Evolutionary conservation across 2,888 invertebrate genomes (phyloP), one percentile per base, ranked within the genome.

Genomic region (Graphium colonna): DNA sequence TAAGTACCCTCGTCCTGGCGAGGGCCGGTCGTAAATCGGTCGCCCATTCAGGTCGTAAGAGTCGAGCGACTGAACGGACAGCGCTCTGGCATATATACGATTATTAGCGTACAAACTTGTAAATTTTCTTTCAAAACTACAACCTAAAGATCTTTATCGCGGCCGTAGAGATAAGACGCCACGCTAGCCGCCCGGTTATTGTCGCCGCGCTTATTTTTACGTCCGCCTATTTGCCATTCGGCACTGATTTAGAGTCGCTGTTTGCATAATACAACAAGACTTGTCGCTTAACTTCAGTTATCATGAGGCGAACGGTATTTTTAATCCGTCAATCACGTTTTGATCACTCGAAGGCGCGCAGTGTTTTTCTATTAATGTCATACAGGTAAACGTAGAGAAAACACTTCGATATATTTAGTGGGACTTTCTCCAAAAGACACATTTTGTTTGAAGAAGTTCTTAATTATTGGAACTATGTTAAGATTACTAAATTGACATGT

Each of bases 211-310:
- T 69, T 64, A 69, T 76, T 72, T 78, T 81, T 77, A 77, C 73
- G 69, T 70, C 67, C 62, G 69, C 64, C 68, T 74, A 74, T 79
- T 78, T 73, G 74, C 78, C 73, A 77, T 81, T 79, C 73, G 67
- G 62, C 68, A 68, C 71, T 78, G 73, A 79, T 80, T 81, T 79
- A 77, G 73, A 65, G 70, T 65, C 65, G 61, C 75, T 70, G 71
- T 82, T 81, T 76, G 77, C 77, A 79, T 83, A 79, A 80, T 83
- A 77, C 71, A 76, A 82, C 77, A 77, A 76, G 75, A 60, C 68
- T 72, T 72, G 71, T 68, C 68, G 62, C 71, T 73, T 73, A 61
- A 57, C 70, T 75, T 75, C 72, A 69, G 77, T 82, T 75, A 73
- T 71, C 67, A 74, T 73, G 73, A 76, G 75, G 73, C 70, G 71